Conservation (phyloP, 2,888 invertebrate species). For the Hypselothyrea guttata region DNA sequence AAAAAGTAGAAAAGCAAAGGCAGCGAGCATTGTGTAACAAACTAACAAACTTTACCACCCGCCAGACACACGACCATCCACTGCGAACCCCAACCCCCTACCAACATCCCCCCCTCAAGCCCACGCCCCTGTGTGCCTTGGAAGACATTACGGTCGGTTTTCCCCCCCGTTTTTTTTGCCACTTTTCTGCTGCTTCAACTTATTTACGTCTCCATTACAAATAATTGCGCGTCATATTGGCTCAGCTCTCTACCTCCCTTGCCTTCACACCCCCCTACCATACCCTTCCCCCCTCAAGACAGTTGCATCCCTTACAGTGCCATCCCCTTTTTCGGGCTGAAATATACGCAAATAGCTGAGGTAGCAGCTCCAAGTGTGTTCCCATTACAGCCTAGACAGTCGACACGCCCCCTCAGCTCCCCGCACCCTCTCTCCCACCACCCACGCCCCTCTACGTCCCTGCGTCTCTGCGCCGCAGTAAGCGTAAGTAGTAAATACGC, state of each 20-base stretch:
- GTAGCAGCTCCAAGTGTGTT: slow-evolving; percentile 43
- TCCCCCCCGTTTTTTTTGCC: slow-evolving; percentile 63
- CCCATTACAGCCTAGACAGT: slow-evolving; percentile 57
- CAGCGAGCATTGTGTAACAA: slow-evolving; percentile 67
- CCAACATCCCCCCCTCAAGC: slow-evolving; percentile 5
- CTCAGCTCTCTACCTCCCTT: slow-evolving; percentile 60
- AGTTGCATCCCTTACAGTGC: background rate
- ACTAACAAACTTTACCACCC: slow-evolving; percentile 69
- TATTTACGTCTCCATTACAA: slow-evolving; percentile 81
- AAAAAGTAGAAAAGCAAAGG: slow-evolving; percentile 15
- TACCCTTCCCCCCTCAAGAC: background rate
- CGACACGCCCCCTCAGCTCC: slow-evolving; percentile 25
- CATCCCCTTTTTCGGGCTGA: background rate
- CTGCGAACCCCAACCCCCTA: slow-evolving; percentile 9
- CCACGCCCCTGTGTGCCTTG: slow-evolving; percentile 25
- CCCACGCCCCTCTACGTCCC: slow-evolving; percentile 1
- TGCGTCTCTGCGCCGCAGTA: slow-evolving; percentile 15
- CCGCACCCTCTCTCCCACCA: background rate
- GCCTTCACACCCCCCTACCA: slow-evolving; percentile 1
- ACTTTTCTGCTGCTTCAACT: slow-evolving; percentile 75
- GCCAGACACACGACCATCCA: slow-evolving; percentile 28
- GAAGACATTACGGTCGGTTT: slow-evolving; percentile 1
- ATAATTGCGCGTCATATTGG: slow-evolving; percentile 82
- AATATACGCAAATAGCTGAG: background rate
- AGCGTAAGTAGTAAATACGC: slow-evolving; percentile 80